Conservation (phyloP, 2,888 invertebrate genomes). For the Pediacus dermestoides region DNA sequence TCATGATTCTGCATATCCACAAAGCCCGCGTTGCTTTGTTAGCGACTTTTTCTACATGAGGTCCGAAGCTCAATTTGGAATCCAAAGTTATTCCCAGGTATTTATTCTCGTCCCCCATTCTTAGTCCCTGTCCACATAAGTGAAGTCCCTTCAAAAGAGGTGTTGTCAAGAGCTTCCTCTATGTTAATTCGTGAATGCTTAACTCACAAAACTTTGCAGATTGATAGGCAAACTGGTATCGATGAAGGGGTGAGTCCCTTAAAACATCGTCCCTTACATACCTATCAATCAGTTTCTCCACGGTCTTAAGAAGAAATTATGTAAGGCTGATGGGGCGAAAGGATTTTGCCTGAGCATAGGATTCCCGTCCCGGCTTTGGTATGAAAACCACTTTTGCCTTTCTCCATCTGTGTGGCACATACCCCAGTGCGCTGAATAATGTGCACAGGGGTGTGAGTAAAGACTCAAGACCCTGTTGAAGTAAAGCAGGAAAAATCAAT, state of each 20-base stretch:
- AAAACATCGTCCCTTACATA: slow-evolving; percentile 1
- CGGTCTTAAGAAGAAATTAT: slow-evolving; percentile 6
- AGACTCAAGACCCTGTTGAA: neutral
- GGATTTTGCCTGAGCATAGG: slow-evolving; percentile 4
- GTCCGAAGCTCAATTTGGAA: no score
- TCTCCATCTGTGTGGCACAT: slow-evolving; percentile 13
- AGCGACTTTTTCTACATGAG: no score
- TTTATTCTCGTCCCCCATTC: no score
- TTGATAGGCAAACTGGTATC: slow-evolving; percentile 2
- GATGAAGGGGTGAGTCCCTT: neutral
- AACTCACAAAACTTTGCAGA: slow-evolving; percentile 4
- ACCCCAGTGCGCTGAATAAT: slow-evolving; percentile 12
- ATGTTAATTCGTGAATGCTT: slow-evolving; percentile 8
- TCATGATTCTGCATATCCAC: no score
- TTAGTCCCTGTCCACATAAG: no score
- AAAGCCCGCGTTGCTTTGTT: no score
- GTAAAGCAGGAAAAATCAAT: slow-evolving; percentile 2
- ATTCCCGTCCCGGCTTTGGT: slow-evolving; percentile 11
- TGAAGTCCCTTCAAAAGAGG: slow-evolving; percentile 3
- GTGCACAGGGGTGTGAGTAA: slow-evolving; percentile 8
- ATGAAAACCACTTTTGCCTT: slow-evolving; percentile 13
- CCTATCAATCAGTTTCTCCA: slow-evolving; percentile 8
- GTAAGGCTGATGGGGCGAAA: slow-evolving; percentile 21
- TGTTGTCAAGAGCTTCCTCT: slow-evolving; percentile 12
- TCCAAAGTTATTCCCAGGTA: no score